A percentile compares a stretch with the other conserved stretches of the same genome.
These are phyloP conservation scores for Pissodes strobi DNA, from an alignment of 1,140 invertebrate species.

Conservation along the genomic window DNA sequence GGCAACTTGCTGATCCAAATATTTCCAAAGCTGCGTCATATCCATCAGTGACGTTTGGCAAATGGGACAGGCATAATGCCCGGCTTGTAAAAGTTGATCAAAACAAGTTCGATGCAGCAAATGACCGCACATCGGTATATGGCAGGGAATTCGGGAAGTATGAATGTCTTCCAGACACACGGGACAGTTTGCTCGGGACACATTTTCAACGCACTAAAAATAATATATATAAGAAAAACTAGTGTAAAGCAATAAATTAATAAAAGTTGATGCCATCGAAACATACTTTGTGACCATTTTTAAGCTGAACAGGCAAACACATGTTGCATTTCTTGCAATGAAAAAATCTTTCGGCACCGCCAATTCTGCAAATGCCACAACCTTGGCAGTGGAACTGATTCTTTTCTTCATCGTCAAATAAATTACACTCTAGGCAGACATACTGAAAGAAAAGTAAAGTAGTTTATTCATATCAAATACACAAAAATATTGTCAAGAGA, in stretches of 20 bases:
- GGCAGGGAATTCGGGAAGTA: slow-evolving; percentile 82
- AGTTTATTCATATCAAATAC: neutral
- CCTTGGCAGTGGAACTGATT: slow-evolving; percentile 87
- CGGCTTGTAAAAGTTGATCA: slow-evolving; percentile 74
- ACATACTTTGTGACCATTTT: slow-evolving; percentile 80
- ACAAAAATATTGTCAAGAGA: neutral
- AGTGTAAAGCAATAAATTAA: neutral
- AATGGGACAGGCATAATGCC: slow-evolving; percentile 85
- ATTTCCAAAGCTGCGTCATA: slow-evolving; percentile 81
- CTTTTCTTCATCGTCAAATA: slow-evolving; percentile 89
- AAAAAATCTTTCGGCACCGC: slow-evolving; percentile 83
- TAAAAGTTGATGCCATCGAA: neutral
- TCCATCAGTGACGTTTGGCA: slow-evolving; percentile 84
- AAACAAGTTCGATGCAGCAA: slow-evolving; percentile 81
- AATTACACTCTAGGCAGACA: slow-evolving; percentile 81
- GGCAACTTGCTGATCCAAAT: slow-evolving; percentile 77
- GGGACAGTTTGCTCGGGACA: slow-evolving; percentile 82
- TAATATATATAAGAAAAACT: slow-evolving; percentile 7
- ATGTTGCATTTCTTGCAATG: slow-evolving; percentile 87
- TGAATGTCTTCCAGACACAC: slow-evolving; percentile 89
- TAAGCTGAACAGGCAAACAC: slow-evolving; percentile 78
- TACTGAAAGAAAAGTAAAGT: slow-evolving; percentile 63
- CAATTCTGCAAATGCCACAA: slow-evolving; percentile 87
- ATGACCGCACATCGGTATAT: slow-evolving; percentile 86
- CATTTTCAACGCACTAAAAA: slow-evolving; percentile 82